These are phyloP conservation scores for Trematomus loennbergii DNA, from an alignment of 2,113 vertebrate species.

Conservation along the genomic window DNA sequence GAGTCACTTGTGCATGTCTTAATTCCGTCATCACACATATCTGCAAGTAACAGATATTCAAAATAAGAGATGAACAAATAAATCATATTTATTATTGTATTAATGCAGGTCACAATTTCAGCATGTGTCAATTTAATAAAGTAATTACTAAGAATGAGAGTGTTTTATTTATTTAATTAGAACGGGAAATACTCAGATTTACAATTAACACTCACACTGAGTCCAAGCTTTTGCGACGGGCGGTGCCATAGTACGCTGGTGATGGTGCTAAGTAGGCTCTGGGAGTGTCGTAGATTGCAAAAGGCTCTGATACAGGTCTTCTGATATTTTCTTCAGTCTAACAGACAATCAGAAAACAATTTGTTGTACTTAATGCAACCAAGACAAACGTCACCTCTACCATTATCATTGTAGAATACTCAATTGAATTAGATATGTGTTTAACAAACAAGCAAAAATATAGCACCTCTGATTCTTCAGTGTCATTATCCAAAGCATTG, in stretches of 20 bases:
- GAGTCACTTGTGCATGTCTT: rapidly evolving
- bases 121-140: neutral
- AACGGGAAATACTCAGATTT: neutral
- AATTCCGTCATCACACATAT: conserved; percentile 48
- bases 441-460: neutral
- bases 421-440: neutral
- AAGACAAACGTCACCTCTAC: neutral
- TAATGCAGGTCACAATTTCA: neutral
- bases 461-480: conserved; percentile 31
- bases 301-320: conserved; percentile 56
- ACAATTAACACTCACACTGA: conserved; percentile 66
- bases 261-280: neutral
- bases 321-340: neutral
- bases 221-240: neutral
- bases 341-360: neutral
- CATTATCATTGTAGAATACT: neutral
- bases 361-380: neutral
- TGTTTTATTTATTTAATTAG: neutral
- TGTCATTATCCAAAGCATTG: neutral
- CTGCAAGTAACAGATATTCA: conserved; percentile 31
- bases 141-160: neutral
- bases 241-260: neutral
- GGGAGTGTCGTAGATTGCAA: conserved; percentile 58
- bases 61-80: neutral
- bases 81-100: neutral